Conservation (phyloP, 2,888 invertebrate species). For the Elysia crispata region DNA sequence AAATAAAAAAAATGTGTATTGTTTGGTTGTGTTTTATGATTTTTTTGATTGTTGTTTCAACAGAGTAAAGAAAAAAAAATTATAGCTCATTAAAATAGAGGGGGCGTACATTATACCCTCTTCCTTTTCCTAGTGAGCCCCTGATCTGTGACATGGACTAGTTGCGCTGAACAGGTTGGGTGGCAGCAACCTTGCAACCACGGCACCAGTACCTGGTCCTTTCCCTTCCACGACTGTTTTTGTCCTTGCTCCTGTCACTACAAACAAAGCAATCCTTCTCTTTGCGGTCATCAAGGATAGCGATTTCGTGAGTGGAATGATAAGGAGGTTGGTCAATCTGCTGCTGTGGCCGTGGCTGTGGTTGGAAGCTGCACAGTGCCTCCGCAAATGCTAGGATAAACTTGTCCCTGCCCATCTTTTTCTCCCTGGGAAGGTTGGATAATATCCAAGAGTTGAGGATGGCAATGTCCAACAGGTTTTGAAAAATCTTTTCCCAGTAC, state of each 20-base stretch:
- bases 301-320: not conserved
- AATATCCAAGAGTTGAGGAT: slow-evolving; percentile 31
- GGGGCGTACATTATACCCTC: too few relatives aligned
- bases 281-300: not conserved
- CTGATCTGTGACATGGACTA: too few relatives aligned
- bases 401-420: not conserved
- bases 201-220: too few relatives aligned
- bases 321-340: not conserved
- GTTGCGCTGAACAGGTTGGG: too few relatives aligned
- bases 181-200: too few relatives aligned
- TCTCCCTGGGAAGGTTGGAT: not conserved
- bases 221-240: too few relatives aligned
- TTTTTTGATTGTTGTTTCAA: too few relatives aligned
- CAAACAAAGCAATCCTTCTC: not conserved
- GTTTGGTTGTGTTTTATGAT: too few relatives aligned
- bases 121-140: too few relatives aligned
- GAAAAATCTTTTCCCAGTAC: slow-evolving; percentile 44
- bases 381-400: not conserved
- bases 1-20: too few relatives aligned
- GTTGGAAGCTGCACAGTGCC: not conserved
- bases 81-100: too few relatives aligned
- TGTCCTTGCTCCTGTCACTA: not conserved
- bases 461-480: slow-evolving; percentile 29
- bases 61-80: too few relatives aligned
- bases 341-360: not conserved